phyloP scores from a whole-genome alignment of 2,888 invertebrate genomes.

The Stenolophus ochropezus region DNA sequence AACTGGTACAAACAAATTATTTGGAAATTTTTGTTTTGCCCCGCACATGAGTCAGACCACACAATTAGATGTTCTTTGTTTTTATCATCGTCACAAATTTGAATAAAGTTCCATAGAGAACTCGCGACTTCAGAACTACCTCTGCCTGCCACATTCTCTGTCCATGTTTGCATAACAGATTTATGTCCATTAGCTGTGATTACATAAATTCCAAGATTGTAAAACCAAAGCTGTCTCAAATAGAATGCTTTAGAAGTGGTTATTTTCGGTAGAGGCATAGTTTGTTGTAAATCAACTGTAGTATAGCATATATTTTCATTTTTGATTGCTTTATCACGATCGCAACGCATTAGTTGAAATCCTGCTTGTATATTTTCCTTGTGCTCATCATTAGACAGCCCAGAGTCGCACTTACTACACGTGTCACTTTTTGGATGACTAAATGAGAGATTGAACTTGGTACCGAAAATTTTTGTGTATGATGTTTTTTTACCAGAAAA shows the following conservation, averaged over 20 bases:
- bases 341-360: not conserved
- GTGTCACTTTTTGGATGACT: conserved; percentile 3
- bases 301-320: conserved; percentile 13
- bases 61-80: conserved; percentile 27
- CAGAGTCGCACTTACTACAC: not conserved
- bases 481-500: conserved; percentile 31
- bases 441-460: conserved; percentile 26
- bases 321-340: not conserved
- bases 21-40: conserved; percentile 64
- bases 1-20: conserved; percentile 65
- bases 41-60: conserved; percentile 41
- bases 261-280: not conserved
- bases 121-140: conserved; percentile 9
- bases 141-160: conserved; percentile 31
- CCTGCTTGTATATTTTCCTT: not conserved
- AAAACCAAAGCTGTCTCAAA: conserved; percentile 47
- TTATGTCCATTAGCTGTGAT: conserved; percentile 33
- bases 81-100: conserved; percentile 37
- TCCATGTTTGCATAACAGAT: conserved; percentile 44
- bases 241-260: conserved; percentile 38
- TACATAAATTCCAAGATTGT: conserved; percentile 32
- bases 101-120: conserved; percentile 5
- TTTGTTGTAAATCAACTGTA: conserved; percentile 37
- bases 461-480: conserved; percentile 24
- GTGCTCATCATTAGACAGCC: not conserved